Evolutionary conservation across 1,140 invertebrate genomes (phyloP), one percentile per base, ranked within the genome.

Genomic region (Caerostris extrusa): DNA sequence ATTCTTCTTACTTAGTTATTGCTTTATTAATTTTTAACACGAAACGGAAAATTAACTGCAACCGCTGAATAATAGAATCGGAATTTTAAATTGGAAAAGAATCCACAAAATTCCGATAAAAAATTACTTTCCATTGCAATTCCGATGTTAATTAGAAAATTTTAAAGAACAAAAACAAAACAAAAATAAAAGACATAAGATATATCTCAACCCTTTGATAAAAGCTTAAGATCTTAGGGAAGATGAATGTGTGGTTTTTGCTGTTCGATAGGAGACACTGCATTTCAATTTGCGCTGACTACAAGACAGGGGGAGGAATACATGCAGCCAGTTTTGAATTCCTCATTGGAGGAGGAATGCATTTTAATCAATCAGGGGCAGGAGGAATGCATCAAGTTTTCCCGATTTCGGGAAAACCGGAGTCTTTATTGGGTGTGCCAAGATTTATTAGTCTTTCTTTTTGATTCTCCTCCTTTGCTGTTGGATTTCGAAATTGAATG

Each of bases 291-390:
- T 7, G 34, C 71, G 4, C 71, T 2, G 34, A 34, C 34, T 34
- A 2, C 34, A 34, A 34, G 34, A 2, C 34, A 2, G 34, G 34
- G 34, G 34, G 34, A 34, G 34, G 34, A 34, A 34, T 34, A 34
- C 34, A 34, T 34, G 34, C 34, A 34, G 34, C 34, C 34, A 8
- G 10, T 50, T 77, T 77, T 12, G 53, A 77, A 77, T 77, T 77
- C 71, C 34, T 53, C 34, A 5, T 50, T 14, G 61, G 60, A 3
- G 34, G 10, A 10, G 69, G 7, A 10, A 1, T 34, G 19, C 4
- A 19, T 77, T 77, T 77, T 77, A 77, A 77, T 77, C 71, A 77
- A 77, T 77, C 71, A 77, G 71, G 14, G 34, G 34, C 50, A 50
- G 12, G 8, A 77, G 71, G 34, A 77, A 77, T 53, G 71, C 34